Base-by-base conservation (phyloP, 2,113 vertebrate species). In the Carassius carassius region DNA sequence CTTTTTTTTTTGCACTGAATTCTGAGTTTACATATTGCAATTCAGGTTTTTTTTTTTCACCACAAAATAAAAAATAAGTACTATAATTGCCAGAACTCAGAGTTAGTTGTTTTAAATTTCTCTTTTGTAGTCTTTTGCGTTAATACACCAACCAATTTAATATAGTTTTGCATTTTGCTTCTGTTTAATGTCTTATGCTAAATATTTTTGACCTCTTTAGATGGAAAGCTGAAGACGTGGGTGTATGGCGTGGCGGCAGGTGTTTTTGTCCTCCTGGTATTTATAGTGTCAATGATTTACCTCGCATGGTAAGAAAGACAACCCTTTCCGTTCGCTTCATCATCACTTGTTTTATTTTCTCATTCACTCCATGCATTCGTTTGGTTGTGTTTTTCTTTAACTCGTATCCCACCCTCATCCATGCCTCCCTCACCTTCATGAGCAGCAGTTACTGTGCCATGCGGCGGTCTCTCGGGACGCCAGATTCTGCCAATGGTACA, bases 241-340 rank as follows among this genome's bases (percentile, higher is more conserved):
- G 98, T 99, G 92, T 99, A 99, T 60, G 98, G 98, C 89, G 98
- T 99, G 89, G 97, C 97, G 86, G 97, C 97, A 35, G 98, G 98
- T 89, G 97, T 95, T 85, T 96, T 98, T 93, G 98, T 99, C 92
- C 96, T 99, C 90, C 95, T 99, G 94, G 94, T 99, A 93, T 99
- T 99, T 96, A 94, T 99, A 94, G 94, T 97, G 93, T 99, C 98
- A 94, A 98, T 99, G 98, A 96, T 97, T 95, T 99, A 99, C 95
- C 95, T 99, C 94, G 98, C 97, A 92, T 99, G 98, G 98, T 99
- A 95, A 99, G 98, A 90, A 84, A 91, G 91, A 90, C 88, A 58
- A 69, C 82, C 83, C 11, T 11, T 32, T 73, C 9, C 56, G 1
- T 49, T 49, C 17, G 21, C 62, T n/a, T 75, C 86, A 3, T 41